These are phyloP conservation scores for Hyperopisus bebe DNA, from an alignment of 2,113 vertebrate genomes.

Conservation along the genomic window DNA sequence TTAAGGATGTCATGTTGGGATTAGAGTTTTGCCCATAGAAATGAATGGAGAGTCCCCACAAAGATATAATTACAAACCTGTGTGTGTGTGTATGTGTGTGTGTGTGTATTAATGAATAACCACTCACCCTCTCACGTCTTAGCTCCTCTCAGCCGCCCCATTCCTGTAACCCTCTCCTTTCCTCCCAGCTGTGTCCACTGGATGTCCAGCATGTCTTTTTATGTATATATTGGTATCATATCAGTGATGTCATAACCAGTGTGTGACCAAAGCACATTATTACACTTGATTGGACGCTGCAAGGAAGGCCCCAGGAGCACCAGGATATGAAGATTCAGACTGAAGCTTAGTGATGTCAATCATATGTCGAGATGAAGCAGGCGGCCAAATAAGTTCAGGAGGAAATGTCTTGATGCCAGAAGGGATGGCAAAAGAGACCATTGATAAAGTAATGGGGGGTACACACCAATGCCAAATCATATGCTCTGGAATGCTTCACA, in stretches of 20 bases:
- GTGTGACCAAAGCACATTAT: background rate
- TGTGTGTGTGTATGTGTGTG: constrained; percentile 38
- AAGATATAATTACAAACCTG: background rate
- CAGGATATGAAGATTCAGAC: background rate
- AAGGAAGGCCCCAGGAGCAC: background rate
- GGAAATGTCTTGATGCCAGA: background rate
- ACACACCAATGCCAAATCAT: background rate
- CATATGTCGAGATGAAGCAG: background rate
- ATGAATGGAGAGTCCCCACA: background rate
- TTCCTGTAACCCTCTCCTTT: constrained; percentile 55
- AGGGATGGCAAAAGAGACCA: background rate
- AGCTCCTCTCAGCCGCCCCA: background rate
- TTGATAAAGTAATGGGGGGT: background rate
- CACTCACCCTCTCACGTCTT: background rate
- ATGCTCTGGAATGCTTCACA: background rate
- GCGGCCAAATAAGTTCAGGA: background rate
- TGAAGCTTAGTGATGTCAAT: background rate
- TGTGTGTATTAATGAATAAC: background rate
- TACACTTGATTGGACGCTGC: background rate
- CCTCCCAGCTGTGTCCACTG: constrained; percentile 65
- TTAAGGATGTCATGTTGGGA: background rate
- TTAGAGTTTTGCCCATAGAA: background rate
- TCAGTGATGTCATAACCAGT: background rate
- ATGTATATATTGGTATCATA: background rate
- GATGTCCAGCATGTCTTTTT: constrained; percentile 37